Percentiles rank a stretch among this genome's conserved stretches.
These are phyloP conservation scores for Barbus barbus DNA, from an alignment of 2,113 vertebrate species.

Conservation along the genomic window DNA sequence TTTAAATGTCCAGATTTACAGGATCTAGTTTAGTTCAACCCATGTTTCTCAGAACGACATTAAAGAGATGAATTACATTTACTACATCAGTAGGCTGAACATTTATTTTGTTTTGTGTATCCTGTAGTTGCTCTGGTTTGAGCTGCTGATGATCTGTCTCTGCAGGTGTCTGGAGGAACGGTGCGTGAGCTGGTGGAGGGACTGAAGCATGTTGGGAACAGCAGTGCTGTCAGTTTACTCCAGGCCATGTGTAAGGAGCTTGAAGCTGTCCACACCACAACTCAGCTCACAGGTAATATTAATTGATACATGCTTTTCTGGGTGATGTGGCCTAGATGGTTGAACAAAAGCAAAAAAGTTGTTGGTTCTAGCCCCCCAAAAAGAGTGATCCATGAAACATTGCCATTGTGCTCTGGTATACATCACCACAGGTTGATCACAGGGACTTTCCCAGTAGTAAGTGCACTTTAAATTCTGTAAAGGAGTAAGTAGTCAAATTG, in stretches of 20 bases:
- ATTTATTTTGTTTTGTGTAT: not conserved
- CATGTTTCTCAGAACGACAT: not conserved
- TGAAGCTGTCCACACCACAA: slow-evolving; percentile 9
- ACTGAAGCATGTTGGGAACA: slow-evolving; percentile 78
- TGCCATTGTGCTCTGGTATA: not conserved
- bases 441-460: not conserved
- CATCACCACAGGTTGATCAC: not conserved
- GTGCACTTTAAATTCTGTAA: not conserved
- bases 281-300: slow-evolving; percentile 53
- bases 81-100: not conserved
- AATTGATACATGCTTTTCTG: not conserved
- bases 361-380: not conserved
- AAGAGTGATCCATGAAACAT: not conserved
- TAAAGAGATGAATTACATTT: not conserved
- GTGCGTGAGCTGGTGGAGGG: slow-evolving; percentile 79
- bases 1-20: not conserved
- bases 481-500: not conserved
- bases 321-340: not conserved
- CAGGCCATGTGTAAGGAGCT: slow-evolving; percentile 64
- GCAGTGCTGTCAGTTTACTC: slow-evolving; percentile 78
- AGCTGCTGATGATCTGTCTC: too few relatives aligned
- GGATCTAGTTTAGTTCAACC: too few relatives aligned
- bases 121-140: not conserved
- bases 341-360: not conserved
- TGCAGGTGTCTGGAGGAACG: slow-evolving; percentile 88